Conservation (phyloP, 2,113 vertebrate genomes). For the Gasterosteus nipponicus region DNA sequence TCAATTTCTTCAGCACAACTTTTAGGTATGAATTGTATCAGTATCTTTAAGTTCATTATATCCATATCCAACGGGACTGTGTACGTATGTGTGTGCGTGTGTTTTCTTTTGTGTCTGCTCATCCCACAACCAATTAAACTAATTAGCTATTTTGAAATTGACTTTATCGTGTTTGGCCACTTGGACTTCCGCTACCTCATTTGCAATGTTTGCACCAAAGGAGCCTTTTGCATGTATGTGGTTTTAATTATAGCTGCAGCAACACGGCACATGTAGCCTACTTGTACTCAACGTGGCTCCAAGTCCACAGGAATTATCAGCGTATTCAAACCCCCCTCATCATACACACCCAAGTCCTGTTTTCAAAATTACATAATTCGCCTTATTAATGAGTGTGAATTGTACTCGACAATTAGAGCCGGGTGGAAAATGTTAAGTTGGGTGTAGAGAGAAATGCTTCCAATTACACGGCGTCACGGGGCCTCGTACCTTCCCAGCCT, state of each 20-base stretch:
- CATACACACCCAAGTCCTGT: constrained; percentile 59
- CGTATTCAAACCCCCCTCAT: constrained; percentile 23
- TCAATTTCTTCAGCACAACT: background rate
- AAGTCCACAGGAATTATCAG: constrained; percentile 47
- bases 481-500: constrained; percentile 75
- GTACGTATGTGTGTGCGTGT: background rate
- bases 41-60: background rate
- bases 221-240: constrained; percentile 29
- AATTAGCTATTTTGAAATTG: constrained; percentile 30
- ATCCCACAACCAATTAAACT: constrained; percentile 1
- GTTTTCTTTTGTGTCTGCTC: background rate
- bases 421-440: constrained; percentile 76
- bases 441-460: constrained; percentile 72
- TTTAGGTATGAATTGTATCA: background rate
- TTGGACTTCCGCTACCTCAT: constrained; percentile 16
- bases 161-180: constrained; percentile 23
- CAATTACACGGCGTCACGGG: constrained; percentile 74
- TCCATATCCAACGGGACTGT: background rate
- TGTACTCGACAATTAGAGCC: constrained; percentile 76
- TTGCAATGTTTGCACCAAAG: constrained; percentile 43
- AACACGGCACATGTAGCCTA: constrained; percentile 21
- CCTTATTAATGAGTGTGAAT: constrained; percentile 73
- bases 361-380: constrained; percentile 75
- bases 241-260: constrained; percentile 62
- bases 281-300: constrained; percentile 34